Evolutionary conservation across 2,797 vertebrate species (phyloP).

Genomic region (Semotilus atromaculatus): DNA sequence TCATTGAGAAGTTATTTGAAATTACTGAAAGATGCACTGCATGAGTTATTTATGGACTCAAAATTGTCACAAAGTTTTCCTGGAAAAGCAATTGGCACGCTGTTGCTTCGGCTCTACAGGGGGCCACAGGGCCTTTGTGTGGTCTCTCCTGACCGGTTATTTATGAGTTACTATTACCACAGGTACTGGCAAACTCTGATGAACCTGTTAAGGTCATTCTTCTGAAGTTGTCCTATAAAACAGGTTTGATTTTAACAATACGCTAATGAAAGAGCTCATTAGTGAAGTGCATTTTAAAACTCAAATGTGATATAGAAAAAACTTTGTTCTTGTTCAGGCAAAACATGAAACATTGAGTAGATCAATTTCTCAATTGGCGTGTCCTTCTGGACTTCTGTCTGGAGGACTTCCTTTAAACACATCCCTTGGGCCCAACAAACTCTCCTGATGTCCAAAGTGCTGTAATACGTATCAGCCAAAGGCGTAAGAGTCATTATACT

Average conservation of each 20-base stretch:
- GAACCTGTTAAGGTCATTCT: constrained; percentile 22
- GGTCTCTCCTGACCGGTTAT: constrained; percentile 38
- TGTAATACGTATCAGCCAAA: constrained; percentile 37
- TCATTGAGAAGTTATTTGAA: background rate
- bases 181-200: constrained; percentile 14
- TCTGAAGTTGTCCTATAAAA: constrained; percentile 40
- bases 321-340: background rate
- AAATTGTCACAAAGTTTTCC: constrained; percentile 22
- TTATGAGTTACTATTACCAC: constrained; percentile 43
- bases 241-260: background rate
- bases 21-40: constrained; percentile 48
- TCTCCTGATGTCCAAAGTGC: constrained; percentile 12
- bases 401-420: constrained; percentile 69
- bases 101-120: constrained; percentile 20
- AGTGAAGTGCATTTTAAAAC: background rate
- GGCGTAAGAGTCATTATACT: constrained; percentile 17
- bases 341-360: constrained; percentile 23
- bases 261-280: constrained; percentile 26
- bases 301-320: background rate
- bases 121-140: constrained; percentile 17
- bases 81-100: constrained; percentile 19
- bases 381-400: constrained; percentile 69
- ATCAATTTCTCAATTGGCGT: constrained; percentile 2
- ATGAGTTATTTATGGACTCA: constrained; percentile 38
- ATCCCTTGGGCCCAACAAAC: background rate